Conservation (phyloP, 2,888 invertebrate genomes). For the Erebia epiphron region DNA sequence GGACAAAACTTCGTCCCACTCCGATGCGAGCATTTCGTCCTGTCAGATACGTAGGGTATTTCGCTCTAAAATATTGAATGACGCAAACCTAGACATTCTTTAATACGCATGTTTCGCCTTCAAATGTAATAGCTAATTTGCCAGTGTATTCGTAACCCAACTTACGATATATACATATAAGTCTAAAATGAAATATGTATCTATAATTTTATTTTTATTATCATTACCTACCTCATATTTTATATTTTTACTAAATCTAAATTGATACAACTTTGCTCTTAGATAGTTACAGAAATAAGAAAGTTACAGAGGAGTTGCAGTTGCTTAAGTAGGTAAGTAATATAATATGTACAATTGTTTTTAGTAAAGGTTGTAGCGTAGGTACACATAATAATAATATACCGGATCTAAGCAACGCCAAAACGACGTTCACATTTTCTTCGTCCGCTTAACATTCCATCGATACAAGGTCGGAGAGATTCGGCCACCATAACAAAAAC, state of each 20-base stretch:
- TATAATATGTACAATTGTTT: slow-evolving; percentile 14
- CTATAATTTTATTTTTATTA: too few species aligned
- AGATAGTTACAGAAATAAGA: slow-evolving; percentile 2
- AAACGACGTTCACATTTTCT: slow-evolving; percentile 49
- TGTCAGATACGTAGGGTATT: too few species aligned
- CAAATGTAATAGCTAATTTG: too few species aligned
- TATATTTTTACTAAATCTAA: background rate
- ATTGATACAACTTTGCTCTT: background rate
- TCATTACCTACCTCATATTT: background rate
- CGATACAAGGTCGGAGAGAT: slow-evolving; percentile 49
- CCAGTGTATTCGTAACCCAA: too few species aligned
- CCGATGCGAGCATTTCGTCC: too few species aligned
- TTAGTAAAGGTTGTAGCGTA: slow-evolving; percentile 24
- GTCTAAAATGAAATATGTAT: too few species aligned
- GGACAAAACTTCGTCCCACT: too few species aligned
- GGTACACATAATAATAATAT: slow-evolving; percentile 32
- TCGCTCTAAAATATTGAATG: background rate
- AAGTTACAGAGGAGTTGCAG: background rate
- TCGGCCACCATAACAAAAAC: slow-evolving; percentile 39
- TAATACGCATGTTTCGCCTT: too few species aligned
- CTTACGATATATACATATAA: too few species aligned
- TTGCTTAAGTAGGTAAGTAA: too few species aligned
- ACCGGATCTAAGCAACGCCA: slow-evolving; percentile 43
- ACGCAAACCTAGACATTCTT: background rate
- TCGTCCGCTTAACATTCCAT: slow-evolving; percentile 45